These are phyloP conservation scores for Gadopsis marmoratus DNA, from an alignment of 2,797 vertebrate genomes.

Conservation along the genomic window DNA sequence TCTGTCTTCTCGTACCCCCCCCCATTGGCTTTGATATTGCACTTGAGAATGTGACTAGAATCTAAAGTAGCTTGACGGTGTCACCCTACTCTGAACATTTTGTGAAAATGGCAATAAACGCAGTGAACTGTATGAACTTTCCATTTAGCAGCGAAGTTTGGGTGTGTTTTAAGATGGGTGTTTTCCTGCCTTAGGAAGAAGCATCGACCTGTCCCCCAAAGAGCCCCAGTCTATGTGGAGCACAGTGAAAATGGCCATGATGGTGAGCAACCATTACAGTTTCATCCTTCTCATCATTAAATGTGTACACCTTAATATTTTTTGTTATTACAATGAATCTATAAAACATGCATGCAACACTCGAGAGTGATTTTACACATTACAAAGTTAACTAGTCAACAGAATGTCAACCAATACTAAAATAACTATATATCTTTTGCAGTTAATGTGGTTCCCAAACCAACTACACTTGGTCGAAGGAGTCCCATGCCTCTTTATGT, in stretches of 20 bases:
- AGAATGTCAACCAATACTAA: background rate
- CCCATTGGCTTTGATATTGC: conserved; percentile 53
- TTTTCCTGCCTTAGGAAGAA: conserved; percentile 87
- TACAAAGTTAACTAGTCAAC: background rate
- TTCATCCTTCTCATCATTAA: background rate
- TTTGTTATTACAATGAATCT: background rate
- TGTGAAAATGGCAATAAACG: background rate
- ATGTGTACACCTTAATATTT: background rate
- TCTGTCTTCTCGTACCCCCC: conserved; percentile 30
- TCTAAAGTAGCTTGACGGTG: conserved; percentile 59
- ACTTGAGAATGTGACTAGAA: conserved; percentile 58
- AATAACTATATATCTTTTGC: conserved; percentile 30
- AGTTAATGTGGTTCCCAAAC: conserved; percentile 91
- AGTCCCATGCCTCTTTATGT: conserved; percentile 93
- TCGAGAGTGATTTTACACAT: background rate
- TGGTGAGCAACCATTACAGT: conserved; percentile 80
- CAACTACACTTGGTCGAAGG: conserved; percentile 77
- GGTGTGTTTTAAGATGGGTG: background rate
- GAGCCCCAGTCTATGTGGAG: conserved; percentile 86
- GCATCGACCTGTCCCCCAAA: conserved; percentile 87
- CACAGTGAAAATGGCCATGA: conserved; percentile 91
- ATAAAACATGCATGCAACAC: too few relatives aligned
- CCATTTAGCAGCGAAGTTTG: background rate
- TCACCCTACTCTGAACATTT: conserved; percentile 8
- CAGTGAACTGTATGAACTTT: background rate